Conservation (phyloP, 2,888 invertebrate species). For the Tetragonula carbonaria region DNA sequence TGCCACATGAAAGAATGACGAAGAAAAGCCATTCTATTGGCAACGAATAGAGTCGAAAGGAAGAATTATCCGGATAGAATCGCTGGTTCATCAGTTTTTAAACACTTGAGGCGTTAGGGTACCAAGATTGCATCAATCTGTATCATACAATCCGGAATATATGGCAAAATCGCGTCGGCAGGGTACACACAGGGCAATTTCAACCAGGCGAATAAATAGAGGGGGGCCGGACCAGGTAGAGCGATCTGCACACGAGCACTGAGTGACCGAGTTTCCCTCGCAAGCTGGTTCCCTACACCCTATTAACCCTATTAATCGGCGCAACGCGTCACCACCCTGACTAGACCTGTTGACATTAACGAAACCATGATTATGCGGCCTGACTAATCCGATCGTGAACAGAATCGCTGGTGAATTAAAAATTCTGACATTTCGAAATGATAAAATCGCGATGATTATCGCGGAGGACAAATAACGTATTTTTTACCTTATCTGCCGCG, state of each 20-base stretch:
- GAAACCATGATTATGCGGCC: slow-evolving; percentile 56
- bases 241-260: neutral
- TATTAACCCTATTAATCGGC: slow-evolving; percentile 8
- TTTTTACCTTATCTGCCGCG: neutral
- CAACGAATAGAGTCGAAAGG: neutral
- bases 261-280: neutral
- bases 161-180: neutral
- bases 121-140: slow-evolving; percentile 2
- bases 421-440: neutral
- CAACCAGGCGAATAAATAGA: slow-evolving; percentile 17
- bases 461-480: neutral
- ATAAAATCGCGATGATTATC: neutral
- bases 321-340: too few species aligned
- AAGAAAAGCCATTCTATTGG: neutral
- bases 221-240: neutral
- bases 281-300: neutral
- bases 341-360: slow-evolving; percentile 54
- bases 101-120: neutral
- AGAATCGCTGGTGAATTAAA: neutral
- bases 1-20: neutral
- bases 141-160: neutral
- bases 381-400: neutral
- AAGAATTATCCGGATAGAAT: slow-evolving; percentile 21
- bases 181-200: slow-evolving; percentile 4
- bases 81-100: neutral